These are phyloP conservation scores for Xestia c-nigrum DNA, from an alignment of 2,888 invertebrate genomes.

Conservation along the genomic window DNA sequence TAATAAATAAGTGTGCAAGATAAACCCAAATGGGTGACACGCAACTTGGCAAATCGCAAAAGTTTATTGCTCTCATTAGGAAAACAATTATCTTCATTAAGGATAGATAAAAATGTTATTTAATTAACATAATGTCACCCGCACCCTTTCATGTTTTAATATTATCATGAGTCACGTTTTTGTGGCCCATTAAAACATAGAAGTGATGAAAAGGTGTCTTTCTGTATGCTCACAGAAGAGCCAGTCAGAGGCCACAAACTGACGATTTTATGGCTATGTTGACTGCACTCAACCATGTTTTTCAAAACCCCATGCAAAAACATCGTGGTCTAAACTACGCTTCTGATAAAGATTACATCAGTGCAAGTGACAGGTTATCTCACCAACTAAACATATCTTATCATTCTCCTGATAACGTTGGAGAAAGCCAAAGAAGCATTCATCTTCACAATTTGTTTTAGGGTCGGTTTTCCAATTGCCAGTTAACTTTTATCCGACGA, in stretches of 20 bases:
- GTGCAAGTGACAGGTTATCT: conserved; percentile 41
- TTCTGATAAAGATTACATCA: conserved; percentile 35
- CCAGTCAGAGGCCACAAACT: not conserved
- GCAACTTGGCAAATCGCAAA: not conserved
- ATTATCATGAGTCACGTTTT: not conserved
- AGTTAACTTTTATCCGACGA: too few species aligned
- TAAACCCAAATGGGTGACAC: not conserved
- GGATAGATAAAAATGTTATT: too few species aligned
- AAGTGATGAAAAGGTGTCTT: not conserved
- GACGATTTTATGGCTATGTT: not conserved
- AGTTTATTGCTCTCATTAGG: not conserved
- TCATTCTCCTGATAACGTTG: conserved; percentile 11
- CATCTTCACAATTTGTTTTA: not conserved
- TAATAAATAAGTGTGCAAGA: not conserved
- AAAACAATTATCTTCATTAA: not conserved
- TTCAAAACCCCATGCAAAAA: conserved; percentile 20
- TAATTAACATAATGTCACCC: not conserved
- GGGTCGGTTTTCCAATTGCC: too few species aligned
- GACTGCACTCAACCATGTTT: not conserved
- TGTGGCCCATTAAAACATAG: not conserved
- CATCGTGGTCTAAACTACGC: conserved; percentile 6
- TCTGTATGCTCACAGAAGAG: not conserved
- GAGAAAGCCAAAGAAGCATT: conserved; percentile 1
- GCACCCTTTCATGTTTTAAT: not conserved
- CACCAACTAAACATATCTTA: conserved; percentile 32